phyloP scores from a whole-genome alignment of 2,888 invertebrate genomes.

The Scaptomyza parva region DNA sequence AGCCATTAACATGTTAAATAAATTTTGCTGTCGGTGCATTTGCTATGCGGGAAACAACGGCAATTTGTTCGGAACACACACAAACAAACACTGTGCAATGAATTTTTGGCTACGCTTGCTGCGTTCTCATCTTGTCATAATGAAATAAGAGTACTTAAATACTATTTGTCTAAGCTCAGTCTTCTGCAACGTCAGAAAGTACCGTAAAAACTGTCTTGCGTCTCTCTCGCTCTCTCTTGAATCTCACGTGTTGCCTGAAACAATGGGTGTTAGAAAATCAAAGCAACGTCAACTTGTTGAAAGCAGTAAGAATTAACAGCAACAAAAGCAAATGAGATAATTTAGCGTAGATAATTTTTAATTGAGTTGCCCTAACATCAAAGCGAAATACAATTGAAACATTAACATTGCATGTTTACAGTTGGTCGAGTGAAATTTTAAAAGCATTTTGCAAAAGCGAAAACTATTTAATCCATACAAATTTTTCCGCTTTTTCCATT shows the following conservation, averaged over 20 bases:
- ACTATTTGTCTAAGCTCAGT: slow-evolving; percentile 59
- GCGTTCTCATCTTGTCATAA: slow-evolving; percentile 47
- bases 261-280: slow-evolving; percentile 56
- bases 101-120: slow-evolving; percentile 30
- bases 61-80: slow-evolving; percentile 24
- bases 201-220: slow-evolving; percentile 43
- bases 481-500: slow-evolving; percentile 14
- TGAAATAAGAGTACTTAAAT: slow-evolving; percentile 43
- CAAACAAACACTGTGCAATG: slow-evolving; percentile 8
- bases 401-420: slow-evolving; percentile 56
- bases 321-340: slow-evolving; percentile 40
- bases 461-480: slow-evolving; percentile 49
- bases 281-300: slow-evolving; percentile 40
- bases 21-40: slow-evolving; percentile 31
- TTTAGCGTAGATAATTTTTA: slow-evolving; percentile 66
- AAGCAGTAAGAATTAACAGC: slow-evolving; percentile 50
- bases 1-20: slow-evolving; percentile 35
- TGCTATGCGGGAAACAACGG: slow-evolving; percentile 46
- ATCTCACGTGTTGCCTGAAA: slow-evolving; percentile 37
- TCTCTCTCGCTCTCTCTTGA: slow-evolving; percentile 18
- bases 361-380: slow-evolving; percentile 42
- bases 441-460: slow-evolving; percentile 58
- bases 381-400: slow-evolving; percentile 44
- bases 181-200: slow-evolving; percentile 64
- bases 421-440: slow-evolving; percentile 37